Evolutionary conservation across 2,888 invertebrate species (phyloP).

Genomic region (Thymelicus acteon): DNA sequence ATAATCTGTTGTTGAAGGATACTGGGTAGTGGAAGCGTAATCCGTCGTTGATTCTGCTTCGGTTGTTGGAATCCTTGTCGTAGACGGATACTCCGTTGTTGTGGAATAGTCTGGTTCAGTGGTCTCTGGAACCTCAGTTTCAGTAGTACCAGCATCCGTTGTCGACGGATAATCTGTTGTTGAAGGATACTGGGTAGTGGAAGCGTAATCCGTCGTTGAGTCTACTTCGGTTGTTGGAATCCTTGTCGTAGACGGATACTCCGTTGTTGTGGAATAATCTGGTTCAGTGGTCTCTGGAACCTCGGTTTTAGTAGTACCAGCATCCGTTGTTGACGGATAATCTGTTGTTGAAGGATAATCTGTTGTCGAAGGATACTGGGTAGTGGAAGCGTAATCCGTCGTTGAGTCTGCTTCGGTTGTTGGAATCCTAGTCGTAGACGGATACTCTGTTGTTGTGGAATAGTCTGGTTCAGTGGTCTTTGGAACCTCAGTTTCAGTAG

Average conservation of each 20-base stretch:
- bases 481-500: neutral
- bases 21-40: too few species aligned
- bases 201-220: neutral
- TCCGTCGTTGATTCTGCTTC: neutral
- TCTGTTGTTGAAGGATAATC: neutral
- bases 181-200: too few species aligned
- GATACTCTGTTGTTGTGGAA: neutral
- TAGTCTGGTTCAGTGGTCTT: conserved; percentile 2
- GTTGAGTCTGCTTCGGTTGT: neutral
- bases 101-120: too few species aligned
- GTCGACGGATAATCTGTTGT: too few species aligned
- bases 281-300: too few species aligned
- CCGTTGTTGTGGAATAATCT: neutral
- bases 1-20: neutral
- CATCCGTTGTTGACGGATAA: too few species aligned
- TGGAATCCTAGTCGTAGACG: neutral
- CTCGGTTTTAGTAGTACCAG: too few species aligned
- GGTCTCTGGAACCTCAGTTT: too few species aligned
- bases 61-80: conserved; percentile 3
- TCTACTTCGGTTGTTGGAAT: neutral
- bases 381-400: neutral
- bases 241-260: conserved; percentile 6
- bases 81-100: neutral
- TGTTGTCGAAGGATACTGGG: neutral
- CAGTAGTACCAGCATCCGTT: too few species aligned